Evolutionary conservation across 2,113 vertebrate species (phyloP), one percentile per base, ranked within the genome.

Genomic region (Excalfactoria chinensis): DNA sequence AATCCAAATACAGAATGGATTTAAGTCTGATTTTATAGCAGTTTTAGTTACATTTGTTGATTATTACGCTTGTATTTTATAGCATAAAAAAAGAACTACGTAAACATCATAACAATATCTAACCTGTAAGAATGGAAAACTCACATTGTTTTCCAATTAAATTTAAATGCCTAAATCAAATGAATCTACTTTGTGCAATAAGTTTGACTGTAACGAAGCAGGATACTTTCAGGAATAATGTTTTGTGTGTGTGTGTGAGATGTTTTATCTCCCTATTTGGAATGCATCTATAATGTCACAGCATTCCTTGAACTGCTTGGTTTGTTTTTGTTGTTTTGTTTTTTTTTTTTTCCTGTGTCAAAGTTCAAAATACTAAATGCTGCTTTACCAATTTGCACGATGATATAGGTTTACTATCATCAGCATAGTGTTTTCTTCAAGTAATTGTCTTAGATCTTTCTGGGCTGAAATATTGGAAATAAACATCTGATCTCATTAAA

Each of bases 121-220:
- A 71, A 90, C 67, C n/a, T 43, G 88, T 59, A 84, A 62, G 53
- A 90, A 66, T 7, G 5, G 12, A 75, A 83, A 10, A 32, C 74
- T 83, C 73, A 49, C 4, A 51, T 18, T 81, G 41, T 88, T 86
- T 92, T 81, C 32, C 32, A 74, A 58, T 62, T 26, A 81, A 10
- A 26, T 90, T 86, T 71, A 51, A 91, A 89, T 53, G 71, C 18
- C 26, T 53, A 84, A 86, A 84, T 67, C 43, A 80, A 75, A 80
- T n/a, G 0, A 82, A 75, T 71, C 46, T 71, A 40, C 56, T n/a
- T 37, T 77, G 46, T 48, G n/a, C 9, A 78, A 81, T 56, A 25
- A 79, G 48, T 10, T 14, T 69, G 35, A 72, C 58, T 69, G 59
- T 58, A 90, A 78, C 22, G 9, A 89, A 58, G 9, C n/a, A 9